Evolutionary conservation across 2,888 invertebrate species (phyloP), one percentile per base, ranked within the genome.

Genomic region (Brachypalpus laphriformis): DNA sequence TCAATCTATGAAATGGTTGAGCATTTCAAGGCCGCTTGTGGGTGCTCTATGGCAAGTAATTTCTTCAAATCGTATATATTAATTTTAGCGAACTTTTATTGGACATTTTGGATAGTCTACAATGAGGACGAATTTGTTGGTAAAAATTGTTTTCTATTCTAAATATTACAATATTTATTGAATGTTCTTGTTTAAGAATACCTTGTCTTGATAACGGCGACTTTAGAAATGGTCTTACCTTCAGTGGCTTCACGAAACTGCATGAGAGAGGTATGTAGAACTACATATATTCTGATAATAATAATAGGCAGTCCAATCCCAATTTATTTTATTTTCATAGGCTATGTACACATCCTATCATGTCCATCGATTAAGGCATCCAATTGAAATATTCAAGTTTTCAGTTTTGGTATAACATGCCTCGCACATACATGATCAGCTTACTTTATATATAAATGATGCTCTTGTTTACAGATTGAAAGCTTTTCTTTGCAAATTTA

Each of bases 401-500:
- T 71, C 71, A 1, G 7, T 18, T 11, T 25, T 71, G 71, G 71
- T 71, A n/a, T n/a, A 66, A 34, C 16, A 45, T 20, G 3, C 8
- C 7, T 14, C 14, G 3, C 7, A 16, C 1, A 4, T 42, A 4
- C n/a, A n/a, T 7, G 1, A n/a, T 8, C 37, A 37, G 8, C 16
- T 16, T 8, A 42, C 16, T 9, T 2, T 16, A 42, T 42, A 31
- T 31, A 5, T 7, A 31, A 1, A 8, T 18, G 18, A 45, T 37
- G 3, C n/a, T 37, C 25, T 37, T 37, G 9, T 25, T 51, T 51
- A n/a, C 9, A 71, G 71, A 71, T 71, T 49, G 71, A 71, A 49
- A 25, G 25, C 16, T 71, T 59, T 59, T 59, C 49, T 6, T 37
- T 71, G 5, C 71, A 71, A 71, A n/a, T 71, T 22, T 37, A 49